Evolutionary conservation across 1,140 invertebrate genomes (phyloP).

Genomic region (Hormaphis cornu): DNA sequence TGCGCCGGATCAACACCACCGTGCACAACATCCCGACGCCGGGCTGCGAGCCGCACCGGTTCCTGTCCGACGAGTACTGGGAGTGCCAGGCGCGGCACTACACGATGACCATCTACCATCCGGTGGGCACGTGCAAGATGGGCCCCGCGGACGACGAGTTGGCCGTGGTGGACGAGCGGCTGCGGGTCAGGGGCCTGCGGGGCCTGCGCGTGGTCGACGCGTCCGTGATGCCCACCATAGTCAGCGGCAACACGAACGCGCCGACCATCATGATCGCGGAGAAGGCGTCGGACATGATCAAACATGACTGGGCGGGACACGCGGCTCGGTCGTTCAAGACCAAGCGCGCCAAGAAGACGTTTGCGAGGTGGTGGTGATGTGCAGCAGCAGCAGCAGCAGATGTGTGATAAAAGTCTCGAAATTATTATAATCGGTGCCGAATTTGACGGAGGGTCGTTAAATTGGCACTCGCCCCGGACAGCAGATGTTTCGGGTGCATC

Average conservation of each 20-base stretch:
- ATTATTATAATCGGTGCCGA: too few species aligned
- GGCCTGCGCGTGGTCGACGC: slow-evolving; percentile 58
- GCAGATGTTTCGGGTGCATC: too few species aligned
- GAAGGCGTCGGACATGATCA: slow-evolving; percentile 57
- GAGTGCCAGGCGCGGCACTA: slow-evolving; percentile 51
- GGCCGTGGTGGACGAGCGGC: slow-evolving; percentile 52
- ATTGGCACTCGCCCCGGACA: too few species aligned
- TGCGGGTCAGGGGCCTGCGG: slow-evolving; percentile 51
- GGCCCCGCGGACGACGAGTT: slow-evolving; percentile 47
- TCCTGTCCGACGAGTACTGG: slow-evolving; percentile 57
- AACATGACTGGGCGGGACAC: slow-evolving; percentile 43
- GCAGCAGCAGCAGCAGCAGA: too few species aligned
- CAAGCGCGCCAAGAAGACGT: neutral
- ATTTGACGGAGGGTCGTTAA: too few species aligned
- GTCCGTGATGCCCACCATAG: slow-evolving; percentile 61
- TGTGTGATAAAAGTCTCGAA: too few species aligned
- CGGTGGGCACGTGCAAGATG: slow-evolving; percentile 55
- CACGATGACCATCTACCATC: slow-evolving; percentile 46
- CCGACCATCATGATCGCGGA: slow-evolving; percentile 62
- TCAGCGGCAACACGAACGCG: slow-evolving; percentile 60
- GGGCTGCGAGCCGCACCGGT: slow-evolving; percentile 43
- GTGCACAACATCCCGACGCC: slow-evolving; percentile 43
- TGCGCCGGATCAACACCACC: slow-evolving; percentile 53
- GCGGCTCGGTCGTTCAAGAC: neutral
- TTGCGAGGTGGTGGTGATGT: neutral